Conservation (phyloP, 2,113 vertebrate genomes). For the Theristicus caerulescens region DNA sequence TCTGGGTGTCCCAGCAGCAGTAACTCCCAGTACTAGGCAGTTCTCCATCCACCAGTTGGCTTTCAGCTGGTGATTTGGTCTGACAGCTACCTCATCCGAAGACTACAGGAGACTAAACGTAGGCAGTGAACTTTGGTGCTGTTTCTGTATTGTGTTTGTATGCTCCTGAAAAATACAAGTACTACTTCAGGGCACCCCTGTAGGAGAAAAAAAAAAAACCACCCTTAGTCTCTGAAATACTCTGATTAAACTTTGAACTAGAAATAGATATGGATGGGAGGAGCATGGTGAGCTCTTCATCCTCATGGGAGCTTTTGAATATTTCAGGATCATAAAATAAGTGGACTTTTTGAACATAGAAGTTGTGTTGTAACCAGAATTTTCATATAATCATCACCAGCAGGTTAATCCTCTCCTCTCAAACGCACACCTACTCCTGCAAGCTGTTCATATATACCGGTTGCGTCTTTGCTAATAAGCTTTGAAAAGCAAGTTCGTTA, state of each 20-base stretch:
- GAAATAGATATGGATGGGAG: not conserved
- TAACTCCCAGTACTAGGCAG: not conserved
- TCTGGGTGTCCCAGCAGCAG: not conserved
- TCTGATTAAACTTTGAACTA: not conserved
- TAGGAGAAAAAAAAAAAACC: not conserved
- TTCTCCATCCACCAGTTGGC: not conserved
- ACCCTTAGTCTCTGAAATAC: not conserved
- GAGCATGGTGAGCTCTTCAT: not conserved
- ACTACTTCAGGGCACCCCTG: not conserved
- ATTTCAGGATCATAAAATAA: not conserved
- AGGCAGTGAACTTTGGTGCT: not conserved
- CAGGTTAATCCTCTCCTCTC: not conserved
- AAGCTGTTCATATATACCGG: not conserved
- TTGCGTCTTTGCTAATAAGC: constrained; percentile 3
- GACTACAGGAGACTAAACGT: not conserved
- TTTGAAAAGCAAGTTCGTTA: constrained; percentile 13
- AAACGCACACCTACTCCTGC: not conserved
- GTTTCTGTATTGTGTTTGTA: not conserved
- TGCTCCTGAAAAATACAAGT: not conserved
- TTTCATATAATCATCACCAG: not conserved
- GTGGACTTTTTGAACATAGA: not conserved
- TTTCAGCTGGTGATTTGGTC: not conserved
- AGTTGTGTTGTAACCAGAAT: not conserved
- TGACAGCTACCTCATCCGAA: not conserved
- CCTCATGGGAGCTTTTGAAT: not conserved